phyloP scores from a whole-genome alignment of 2,797 vertebrate genomes.

The Chaetodon trifasciatus region DNA sequence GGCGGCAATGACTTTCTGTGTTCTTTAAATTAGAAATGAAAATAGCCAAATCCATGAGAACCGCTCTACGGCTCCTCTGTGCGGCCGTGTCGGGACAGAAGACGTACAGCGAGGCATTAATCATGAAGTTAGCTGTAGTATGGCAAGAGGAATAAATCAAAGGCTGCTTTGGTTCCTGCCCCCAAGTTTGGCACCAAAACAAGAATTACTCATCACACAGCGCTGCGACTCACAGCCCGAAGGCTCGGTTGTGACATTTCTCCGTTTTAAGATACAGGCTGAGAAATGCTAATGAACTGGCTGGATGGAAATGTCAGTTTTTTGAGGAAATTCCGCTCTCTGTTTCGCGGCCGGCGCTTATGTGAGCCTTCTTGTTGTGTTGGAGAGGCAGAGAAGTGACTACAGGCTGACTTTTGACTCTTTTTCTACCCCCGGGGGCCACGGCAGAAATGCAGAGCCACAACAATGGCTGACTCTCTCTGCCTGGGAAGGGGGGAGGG shows the following conservation, averaged over 20 bases:
- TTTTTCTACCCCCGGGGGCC: constrained; percentile 48
- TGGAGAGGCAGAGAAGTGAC: constrained; percentile 76
- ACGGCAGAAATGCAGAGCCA: constrained; percentile 60
- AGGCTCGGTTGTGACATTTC: constrained; percentile 84
- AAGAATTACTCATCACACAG: constrained; percentile 80
- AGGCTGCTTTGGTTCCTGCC: constrained; percentile 77
- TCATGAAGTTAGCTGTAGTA: constrained; percentile 78
- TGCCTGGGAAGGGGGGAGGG: constrained; percentile 54
- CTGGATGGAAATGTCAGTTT: constrained; percentile 80
- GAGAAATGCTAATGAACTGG: constrained; percentile 84
- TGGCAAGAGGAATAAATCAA: constrained; percentile 82
- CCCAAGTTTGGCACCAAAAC: constrained; percentile 81
- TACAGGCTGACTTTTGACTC: constrained; percentile 79
- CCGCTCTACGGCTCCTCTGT: constrained; percentile 10
- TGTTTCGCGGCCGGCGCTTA: constrained; percentile 51
- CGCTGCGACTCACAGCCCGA: constrained; percentile 77
- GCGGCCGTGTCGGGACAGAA: constrained; percentile 38
- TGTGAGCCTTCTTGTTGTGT: constrained; percentile 57
- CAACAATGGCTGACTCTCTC: constrained; percentile 79
- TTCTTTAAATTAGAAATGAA: constrained; percentile 19
- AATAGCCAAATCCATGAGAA: constrained; percentile 14
- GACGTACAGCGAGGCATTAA: constrained; percentile 78
- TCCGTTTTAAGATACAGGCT: constrained; percentile 83
- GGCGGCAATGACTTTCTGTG: background rate
- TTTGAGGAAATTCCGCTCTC: constrained; percentile 43